Conservation (phyloP, 2,888 invertebrate species). For the Andrena minutula region DNA sequence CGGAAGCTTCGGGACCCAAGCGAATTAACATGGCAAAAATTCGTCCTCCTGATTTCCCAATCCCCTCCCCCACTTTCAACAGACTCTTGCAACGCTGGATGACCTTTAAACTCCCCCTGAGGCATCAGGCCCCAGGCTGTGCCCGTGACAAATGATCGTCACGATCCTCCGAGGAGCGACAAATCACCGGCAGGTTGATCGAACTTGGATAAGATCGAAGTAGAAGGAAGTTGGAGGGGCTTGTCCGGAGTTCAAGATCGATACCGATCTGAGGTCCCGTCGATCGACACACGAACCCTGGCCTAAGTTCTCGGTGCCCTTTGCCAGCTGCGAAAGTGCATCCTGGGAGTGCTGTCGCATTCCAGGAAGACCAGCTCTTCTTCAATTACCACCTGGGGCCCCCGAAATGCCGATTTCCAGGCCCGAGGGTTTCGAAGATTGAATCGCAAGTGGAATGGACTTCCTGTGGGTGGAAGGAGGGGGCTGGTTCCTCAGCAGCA, state of each 20-base stretch:
- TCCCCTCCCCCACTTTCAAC: not conserved
- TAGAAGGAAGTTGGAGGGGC: not conserved
- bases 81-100: not conserved
- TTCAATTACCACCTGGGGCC: not conserved
- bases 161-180: slow-evolving; percentile 8
- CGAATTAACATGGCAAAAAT: too few species aligned
- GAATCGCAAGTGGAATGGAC: too few species aligned
- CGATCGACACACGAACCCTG: slow-evolving; percentile 9
- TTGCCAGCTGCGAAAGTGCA: slow-evolving; percentile 57
- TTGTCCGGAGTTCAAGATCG: not conserved
- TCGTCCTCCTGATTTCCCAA: not conserved
- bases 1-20: too few species aligned
- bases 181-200: slow-evolving; percentile 7
- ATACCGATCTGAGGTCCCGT: slow-evolving; percentile 18
- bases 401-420: too few species aligned
- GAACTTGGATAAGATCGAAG: slow-evolving; percentile 1
- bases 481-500: slow-evolving; percentile 10
- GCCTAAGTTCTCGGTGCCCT: slow-evolving; percentile 57
- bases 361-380: slow-evolving; percentile 43
- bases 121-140: not conserved
- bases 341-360: slow-evolving; percentile 69
- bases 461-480: not conserved
- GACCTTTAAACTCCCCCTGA: not conserved
- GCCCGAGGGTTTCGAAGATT: too few species aligned
- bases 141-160: slow-evolving; percentile 14